A percentile compares a stretch with the other conserved stretches of the same genome.
Conservation (phyloP, 2,113 vertebrate species). For the Synchiropus splendidus region DNA sequence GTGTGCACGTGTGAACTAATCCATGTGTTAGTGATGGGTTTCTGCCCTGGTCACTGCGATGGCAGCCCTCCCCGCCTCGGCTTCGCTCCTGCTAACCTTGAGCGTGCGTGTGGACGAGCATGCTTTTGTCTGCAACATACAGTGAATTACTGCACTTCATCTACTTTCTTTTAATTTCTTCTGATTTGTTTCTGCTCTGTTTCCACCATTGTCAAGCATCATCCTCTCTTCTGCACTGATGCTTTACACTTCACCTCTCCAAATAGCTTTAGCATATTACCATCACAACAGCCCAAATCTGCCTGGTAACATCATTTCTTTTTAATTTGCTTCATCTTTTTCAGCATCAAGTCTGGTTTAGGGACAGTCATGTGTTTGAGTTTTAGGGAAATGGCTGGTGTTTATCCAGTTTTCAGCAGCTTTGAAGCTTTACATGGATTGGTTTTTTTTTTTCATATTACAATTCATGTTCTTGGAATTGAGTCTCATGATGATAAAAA, state of each 20-base stretch:
- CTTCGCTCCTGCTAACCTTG: slow-evolving; percentile 13
- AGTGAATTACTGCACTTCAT: too few species aligned
- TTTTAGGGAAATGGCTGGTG: too few species aligned
- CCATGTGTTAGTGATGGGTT: slow-evolving; percentile 47
- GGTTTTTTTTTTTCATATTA: too few species aligned
- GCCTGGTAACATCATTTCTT: too few species aligned
- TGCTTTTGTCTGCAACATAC: slow-evolving; percentile 16
- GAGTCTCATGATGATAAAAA: too few species aligned
- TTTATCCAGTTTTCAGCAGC: too few species aligned
- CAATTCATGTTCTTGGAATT: too few species aligned
- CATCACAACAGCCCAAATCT: slow-evolving; percentile 1
- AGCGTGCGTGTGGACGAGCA: slow-evolving; percentile 17
- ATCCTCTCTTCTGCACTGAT: slow-evolving; percentile 7
- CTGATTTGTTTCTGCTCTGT: slow-evolving; percentile 1
- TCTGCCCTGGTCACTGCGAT: slow-evolving; percentile 30
- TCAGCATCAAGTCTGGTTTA: too few species aligned
- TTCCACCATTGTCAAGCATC: slow-evolving; percentile 5
- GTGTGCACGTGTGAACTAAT: slow-evolving; percentile 61
- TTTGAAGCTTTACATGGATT: too few species aligned
- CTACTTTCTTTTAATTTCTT: slow-evolving; percentile 2
- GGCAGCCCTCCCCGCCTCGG: background rate
- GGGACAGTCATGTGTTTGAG: too few species aligned
- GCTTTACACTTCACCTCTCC: slow-evolving; percentile 8
- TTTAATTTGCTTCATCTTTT: too few species aligned
- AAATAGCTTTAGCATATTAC: slow-evolving; percentile 5